Evolutionary conservation across 2,797 vertebrate genomes (phyloP), one percentile per base, ranked within the genome.

Genomic region (Ctenochaetus hawaiiensis): DNA sequence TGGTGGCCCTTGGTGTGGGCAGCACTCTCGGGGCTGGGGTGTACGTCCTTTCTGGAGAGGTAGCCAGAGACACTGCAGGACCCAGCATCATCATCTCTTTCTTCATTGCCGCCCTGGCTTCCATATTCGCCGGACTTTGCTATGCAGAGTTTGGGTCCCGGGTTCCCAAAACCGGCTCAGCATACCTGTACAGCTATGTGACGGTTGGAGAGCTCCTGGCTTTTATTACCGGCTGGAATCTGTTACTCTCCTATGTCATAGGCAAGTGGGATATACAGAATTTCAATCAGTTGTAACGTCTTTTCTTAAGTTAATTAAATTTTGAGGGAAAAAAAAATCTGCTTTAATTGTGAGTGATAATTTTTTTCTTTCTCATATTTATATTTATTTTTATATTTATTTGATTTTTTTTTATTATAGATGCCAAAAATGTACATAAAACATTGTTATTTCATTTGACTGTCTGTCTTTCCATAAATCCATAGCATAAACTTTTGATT

Each of bases 141-240:
- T 98, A 97, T 0, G 95, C 96, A 0, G 96, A 98, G 85, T 94
- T 97, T 0, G 97, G 96, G 48, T 91, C 96, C 4, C 89, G 95
- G 0, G 95, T 97, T 44, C 97, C 97, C 10, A 94, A 97, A 81
- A 96, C 96, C 0, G 96, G 97, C 54, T 98, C 97, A 0, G 96
- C 95, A 10, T 98, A 97, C 90, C 95, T 97, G 39, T 97, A 97
- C 94, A 97, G 95, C 90, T 97, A 97, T 0, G 92, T 97, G 86
- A 96, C 96, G 0, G 89, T 97, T n/a, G 96, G 96, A 0, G 97
- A 98, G 88, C 91, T 98, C 59, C 94, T 96, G 92, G 96, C 96
- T 2, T 97, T 98, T 61, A 82, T 96, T 5, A 94, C 96, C 0
- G 97, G 96, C 0, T 97, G 97, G 96, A 98, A 97, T 85, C 93